Evolutionary conservation across 2,888 invertebrate genomes (phyloP), one percentile per base, ranked within the genome.

Genomic region (Latrodectus hesperus): DNA sequence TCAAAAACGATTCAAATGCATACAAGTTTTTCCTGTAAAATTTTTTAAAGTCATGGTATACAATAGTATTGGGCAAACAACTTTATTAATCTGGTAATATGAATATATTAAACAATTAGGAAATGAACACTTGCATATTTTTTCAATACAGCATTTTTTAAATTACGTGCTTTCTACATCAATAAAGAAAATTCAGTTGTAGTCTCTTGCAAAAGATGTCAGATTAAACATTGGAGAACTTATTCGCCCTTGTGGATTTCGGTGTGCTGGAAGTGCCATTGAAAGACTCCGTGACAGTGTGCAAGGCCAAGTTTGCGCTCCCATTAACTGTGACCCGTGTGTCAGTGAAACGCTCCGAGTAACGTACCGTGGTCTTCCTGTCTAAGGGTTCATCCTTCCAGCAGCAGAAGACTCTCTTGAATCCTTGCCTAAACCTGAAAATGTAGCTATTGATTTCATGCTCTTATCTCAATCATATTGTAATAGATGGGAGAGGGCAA

Each of bases 361-460:
- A 90, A 26, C 89, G 79, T 9, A 85, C 89, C 2, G 89, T 82
- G 12, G 88, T 89, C 10, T 89, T 60, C 49, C 88, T 86, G 8
- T 90, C 89, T 17, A 86, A 86, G 3, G 86, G 87, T 49, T 89
- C 88, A 14, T 85, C 86, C 16, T 82, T 81, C 71, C 87, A 79
- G 75, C 87, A 89, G 53, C 80, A 84, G 67, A 90, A 90, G 9
- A 89, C 88, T 11, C 87, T 76, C 49, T 89, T 89, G 83, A 90
- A 90, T 26, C 90, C 90, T 73, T 90, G 89, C 9, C 90, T 88
- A 77, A 90, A 90, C 68, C 90, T 90, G 60, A 12, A 76, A 65
- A 11, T 60, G 38, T 4, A 38, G 22, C 22, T 22, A 1, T 1
- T 22, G 22, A 22, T 22, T 22, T 1, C 22, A 22, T 22, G 22